Evolutionary conservation across 2,888 invertebrate genomes (phyloP).

Genomic region (Mythimna albipuncta): DNA sequence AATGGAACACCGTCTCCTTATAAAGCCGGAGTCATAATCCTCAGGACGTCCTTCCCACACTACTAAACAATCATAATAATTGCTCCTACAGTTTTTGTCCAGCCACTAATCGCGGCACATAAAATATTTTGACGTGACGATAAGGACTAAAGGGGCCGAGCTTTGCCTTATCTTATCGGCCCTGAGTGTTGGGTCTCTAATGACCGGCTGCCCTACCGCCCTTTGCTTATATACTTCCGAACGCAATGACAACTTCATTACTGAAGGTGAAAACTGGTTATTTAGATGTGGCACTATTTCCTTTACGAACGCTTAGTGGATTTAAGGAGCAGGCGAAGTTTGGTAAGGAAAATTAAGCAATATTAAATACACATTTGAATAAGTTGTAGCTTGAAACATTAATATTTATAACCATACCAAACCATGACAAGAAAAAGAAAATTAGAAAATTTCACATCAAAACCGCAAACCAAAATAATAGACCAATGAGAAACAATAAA

Average conservation of each 20-base stretch:
- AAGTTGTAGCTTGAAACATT: background rate
- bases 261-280: conserved; percentile 49
- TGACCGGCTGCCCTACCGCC: conserved; percentile 78
- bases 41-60: conserved; percentile 52
- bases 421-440: conserved; percentile 11
- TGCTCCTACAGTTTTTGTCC: conserved; percentile 68
- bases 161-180: conserved; percentile 84
- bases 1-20: conserved; percentile 34
- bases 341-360: background rate
- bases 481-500: conserved; percentile 61
- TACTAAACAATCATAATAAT: conserved; percentile 73
- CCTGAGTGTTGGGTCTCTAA: conserved; percentile 82
- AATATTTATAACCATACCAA: conserved; percentile 8
- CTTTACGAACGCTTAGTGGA: conserved; percentile 7
- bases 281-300: conserved; percentile 25
- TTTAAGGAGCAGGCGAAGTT: background rate
- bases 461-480: conserved; percentile 38
- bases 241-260: conserved; percentile 82
- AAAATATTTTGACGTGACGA: conserved; percentile 88
- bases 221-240: conserved; percentile 71
- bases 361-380: background rate
- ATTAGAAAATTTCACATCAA: conserved; percentile 35
- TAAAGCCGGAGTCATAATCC: conserved; percentile 39
- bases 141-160: conserved; percentile 82
- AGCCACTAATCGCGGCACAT: conserved; percentile 80